These are phyloP conservation scores for Corythoichthys intestinalis DNA, from an alignment of 2,113 vertebrate genomes.

Conservation along the genomic window DNA sequence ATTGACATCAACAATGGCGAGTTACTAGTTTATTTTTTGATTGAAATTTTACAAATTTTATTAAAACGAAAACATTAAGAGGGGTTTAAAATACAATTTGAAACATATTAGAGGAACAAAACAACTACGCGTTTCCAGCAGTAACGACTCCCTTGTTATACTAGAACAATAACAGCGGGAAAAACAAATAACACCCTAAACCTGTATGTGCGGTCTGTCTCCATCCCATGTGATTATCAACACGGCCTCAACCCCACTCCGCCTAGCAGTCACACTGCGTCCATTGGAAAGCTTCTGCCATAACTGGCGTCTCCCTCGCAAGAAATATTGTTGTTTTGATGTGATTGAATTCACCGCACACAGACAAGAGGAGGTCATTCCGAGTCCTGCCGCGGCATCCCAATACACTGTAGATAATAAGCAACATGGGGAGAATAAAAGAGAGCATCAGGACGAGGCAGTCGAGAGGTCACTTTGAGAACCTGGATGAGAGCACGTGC, in stretches of 20 bases:
- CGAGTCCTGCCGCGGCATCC: constrained; percentile 41
- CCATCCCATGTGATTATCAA: constrained; percentile 30
- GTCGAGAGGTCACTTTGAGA: constrained; percentile 78
- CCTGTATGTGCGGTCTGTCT: constrained; percentile 32
- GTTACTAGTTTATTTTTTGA: too few species aligned
- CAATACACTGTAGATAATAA: constrained; percentile 40
- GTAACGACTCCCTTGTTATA: constrained; percentile 53
- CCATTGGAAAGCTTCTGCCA: constrained; percentile 30
- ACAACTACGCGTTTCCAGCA: constrained; percentile 10
- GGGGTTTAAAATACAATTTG: too few species aligned
- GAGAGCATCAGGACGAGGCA: constrained; percentile 48
- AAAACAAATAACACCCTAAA: constrained; percentile 33
- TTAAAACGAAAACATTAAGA: too few species aligned
- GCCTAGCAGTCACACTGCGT: constrained; percentile 49
- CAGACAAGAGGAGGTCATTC: constrained; percentile 53
- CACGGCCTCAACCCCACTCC: constrained; percentile 35
- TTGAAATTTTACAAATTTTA: too few species aligned
- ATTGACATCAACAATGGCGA: too few species aligned
- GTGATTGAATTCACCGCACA: constrained; percentile 54
- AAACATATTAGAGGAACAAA: too few species aligned
- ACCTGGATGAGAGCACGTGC: constrained; percentile 74
- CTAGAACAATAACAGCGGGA: constrained; percentile 43
- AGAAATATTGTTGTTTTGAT: constrained; percentile 44
- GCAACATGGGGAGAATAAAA: constrained; percentile 53
- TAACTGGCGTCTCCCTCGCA: constrained; percentile 40